Evolutionary conservation across 2,888 invertebrate genomes (phyloP), one percentile per base, ranked within the genome.

Genomic region (Hipparchia semele): DNA sequence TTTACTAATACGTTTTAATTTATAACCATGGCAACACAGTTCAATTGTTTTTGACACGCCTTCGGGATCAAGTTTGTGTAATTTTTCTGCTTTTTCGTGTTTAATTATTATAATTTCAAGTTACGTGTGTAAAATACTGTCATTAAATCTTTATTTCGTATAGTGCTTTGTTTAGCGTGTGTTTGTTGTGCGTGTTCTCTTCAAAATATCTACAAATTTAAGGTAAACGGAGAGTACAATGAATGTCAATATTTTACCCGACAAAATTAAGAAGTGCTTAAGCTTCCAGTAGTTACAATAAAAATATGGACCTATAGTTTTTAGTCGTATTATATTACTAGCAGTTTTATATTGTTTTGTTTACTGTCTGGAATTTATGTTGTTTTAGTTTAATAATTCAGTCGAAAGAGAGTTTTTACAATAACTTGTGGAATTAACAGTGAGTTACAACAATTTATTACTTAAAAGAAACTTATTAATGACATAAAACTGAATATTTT

Each of bases 21-120:
- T 23, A 23, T 23, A 23, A 23, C 23, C 23, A 23, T 23, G 1
- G 23, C 23, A 23, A 23, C 23, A 23, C 23, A 23, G 23, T 80
- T 79, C 49, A 75, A 10, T 33, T 79, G 77, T 80, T 79, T 80
- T 82, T 81, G 82, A 82, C 82, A 82, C 82, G 79, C 82, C 82
- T 82, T 76, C 12, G 66, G 64, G 69, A 72, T 70, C 76, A 0
- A 75, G 76, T 74, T 82, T 80, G 80, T 74, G 76, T 45, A 70
- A 79, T 59, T 68, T 75, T 73, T 39, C 13, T 60, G 49, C 53
- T 56, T 67, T 77, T 74, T 64, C 62, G 39, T 56, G 58, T 65
- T 73, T 74, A 72, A 70, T 73, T 71, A 70, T 70, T 60, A 59
- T 74, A 73, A 72, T 73, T 78, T 74, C 64, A 60, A 76, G 73